Conservation (phyloP, 2,797 vertebrate species). For the Macroramphosus scolopax region DNA sequence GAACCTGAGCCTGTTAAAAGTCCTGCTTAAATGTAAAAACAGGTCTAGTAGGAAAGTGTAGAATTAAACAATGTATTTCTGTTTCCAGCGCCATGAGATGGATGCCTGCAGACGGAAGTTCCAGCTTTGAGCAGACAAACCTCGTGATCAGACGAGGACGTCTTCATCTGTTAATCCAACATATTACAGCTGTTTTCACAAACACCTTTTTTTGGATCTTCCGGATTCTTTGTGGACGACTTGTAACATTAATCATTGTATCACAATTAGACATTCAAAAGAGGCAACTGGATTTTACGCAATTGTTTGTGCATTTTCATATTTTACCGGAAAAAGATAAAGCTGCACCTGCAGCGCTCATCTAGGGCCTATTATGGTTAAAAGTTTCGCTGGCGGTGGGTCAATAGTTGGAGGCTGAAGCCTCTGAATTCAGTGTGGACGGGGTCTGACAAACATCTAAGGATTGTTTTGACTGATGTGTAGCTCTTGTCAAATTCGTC, state of each 20-base stretch:
- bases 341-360: neutral
- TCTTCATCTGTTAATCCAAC: neutral
- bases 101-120: slow-evolving; percentile 96
- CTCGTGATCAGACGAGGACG: slow-evolving; percentile 1
- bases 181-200: slow-evolving; percentile 15
- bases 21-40: neutral
- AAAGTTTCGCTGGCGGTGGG: too few species aligned
- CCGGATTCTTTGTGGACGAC: too few species aligned
- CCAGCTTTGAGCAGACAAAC: slow-evolving; percentile 80
- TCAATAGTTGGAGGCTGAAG: too few species aligned
- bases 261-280: neutral
- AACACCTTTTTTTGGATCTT: slow-evolving; percentile 23
- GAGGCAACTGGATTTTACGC: slow-evolving; percentile 1
- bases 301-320: too few species aligned
- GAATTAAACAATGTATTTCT: slow-evolving; percentile 13
- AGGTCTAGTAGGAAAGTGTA: neutral
- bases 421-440: too few species aligned
- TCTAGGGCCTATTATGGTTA: too few species aligned
- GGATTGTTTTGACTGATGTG: too few species aligned
- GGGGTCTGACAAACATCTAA: too few species aligned
- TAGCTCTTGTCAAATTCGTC: too few species aligned
- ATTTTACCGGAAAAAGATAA: neutral
- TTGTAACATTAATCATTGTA: slow-evolving; percentile 3
- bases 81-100: slow-evolving; percentile 93
- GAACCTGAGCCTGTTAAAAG: neutral